phyloP scores from a whole-genome alignment of 2,113 vertebrate species.

The Ovibos moschatus region DNA sequence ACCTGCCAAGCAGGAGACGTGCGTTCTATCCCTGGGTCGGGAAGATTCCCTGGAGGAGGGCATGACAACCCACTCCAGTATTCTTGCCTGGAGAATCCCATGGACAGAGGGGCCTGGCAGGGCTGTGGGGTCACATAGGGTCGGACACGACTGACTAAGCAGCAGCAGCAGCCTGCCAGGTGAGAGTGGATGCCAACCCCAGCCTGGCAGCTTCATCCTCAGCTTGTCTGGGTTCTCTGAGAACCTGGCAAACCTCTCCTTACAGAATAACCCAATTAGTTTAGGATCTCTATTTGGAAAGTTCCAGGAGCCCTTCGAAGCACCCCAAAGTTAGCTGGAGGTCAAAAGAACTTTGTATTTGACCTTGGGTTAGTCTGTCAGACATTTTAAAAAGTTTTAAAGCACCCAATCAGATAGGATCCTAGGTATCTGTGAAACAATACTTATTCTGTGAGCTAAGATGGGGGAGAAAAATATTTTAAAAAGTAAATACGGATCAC shows the following conservation, averaged over 20 bases:
- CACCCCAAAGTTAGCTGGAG: neutral
- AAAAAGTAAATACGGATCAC: neutral
- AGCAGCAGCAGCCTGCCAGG: neutral
- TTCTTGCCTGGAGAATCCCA: neutral
- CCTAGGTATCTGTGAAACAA: neutral
- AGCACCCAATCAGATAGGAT: neutral
- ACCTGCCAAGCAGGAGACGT: neutral
- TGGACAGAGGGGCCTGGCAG: neutral
- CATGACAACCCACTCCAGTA: neutral
- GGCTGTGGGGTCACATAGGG: neutral
- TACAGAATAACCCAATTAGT: neutral
- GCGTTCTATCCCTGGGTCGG: rapidly evolving
- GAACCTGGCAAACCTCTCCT: neutral
- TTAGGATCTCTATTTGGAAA: neutral
- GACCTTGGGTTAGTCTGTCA: neutral
- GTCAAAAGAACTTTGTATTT: neutral
- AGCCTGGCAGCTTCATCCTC: neutral
- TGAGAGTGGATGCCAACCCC: neutral
- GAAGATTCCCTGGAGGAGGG: neutral
- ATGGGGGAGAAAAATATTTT: neutral
- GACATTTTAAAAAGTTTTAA: neutral
- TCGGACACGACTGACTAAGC: neutral
- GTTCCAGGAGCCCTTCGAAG: neutral
- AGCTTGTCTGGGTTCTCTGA: neutral
- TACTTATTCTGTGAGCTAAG: neutral